Evolutionary conservation across 2,888 invertebrate genomes (phyloP), one percentile per base, ranked within the genome.

Genomic region (Acronicta leporina): DNA sequence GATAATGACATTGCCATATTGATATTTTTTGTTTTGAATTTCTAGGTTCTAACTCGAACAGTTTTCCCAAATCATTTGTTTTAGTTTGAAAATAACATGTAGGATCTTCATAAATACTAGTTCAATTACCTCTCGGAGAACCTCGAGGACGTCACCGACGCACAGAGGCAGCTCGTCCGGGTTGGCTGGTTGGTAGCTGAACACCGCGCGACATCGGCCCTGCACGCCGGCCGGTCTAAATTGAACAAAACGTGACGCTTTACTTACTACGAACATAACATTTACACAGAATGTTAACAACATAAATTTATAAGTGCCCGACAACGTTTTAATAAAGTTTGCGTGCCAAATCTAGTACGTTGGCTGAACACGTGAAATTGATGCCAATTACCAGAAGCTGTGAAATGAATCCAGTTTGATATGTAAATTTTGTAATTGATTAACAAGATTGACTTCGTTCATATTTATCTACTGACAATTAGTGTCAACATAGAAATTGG

Each of bases 171-270:
- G 92, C 90, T 99, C 99, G 94, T 99, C 99, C 63, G 97, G 97
- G 88, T 99, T 98, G 72, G 97, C 97, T 55, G 99, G 98, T 80
- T 97, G 96, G 92, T 99, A 99, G 90, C 97, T 97, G 92, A 97
- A 98, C 75, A 98, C 95, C 50, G 97, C 98, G 85, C 97, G 96
- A 89, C 98, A 98, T 85, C 96, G 96, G 66, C 97, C 96, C 79
- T 91, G 91, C 63, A 88, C 89, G 47, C 89, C 88, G 47, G 85
- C 75, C 40, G 89, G 77, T 77, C 91, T 93, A 76, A 27, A 63
- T 54, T n/a, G 30, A 46, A 68, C 38, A 64, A 38, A 20, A 69
- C 56, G 55, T 46, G 49, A 69, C 52, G 11, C 27, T 61, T 54
- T 46, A 54, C 52, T 52, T 53, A 47, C 40, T 25, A 49, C 49